These are phyloP conservation scores for Penaeus japonicus DNA, from an alignment of 1,140 invertebrate species.

Conservation along the genomic window DNA sequence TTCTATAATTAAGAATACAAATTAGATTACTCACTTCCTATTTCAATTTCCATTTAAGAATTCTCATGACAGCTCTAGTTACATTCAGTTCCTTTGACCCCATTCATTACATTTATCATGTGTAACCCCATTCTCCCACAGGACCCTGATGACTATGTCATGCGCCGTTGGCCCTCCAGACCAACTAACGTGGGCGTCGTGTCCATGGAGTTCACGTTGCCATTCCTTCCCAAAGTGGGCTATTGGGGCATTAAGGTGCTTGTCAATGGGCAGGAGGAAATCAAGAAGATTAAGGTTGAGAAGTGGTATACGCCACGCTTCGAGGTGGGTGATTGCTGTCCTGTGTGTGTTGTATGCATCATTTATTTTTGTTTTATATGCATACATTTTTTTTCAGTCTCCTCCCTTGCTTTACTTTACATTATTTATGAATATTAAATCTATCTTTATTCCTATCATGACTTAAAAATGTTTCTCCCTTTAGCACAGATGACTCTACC, in stretches of 20 bases:
- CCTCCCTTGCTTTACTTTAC: too few relatives aligned
- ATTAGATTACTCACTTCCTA: too few relatives aligned
- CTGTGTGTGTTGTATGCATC: neutral
- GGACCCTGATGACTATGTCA: constrained; percentile 67
- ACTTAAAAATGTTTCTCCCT: too few relatives aligned
- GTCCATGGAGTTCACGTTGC: constrained; percentile 55
- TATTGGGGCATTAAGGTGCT: constrained; percentile 67
- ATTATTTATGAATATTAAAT: too few relatives aligned
- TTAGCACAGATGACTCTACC: neutral
- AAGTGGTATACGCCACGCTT: constrained; percentile 66
- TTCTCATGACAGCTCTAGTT: constrained; percentile 15
- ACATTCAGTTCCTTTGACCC: too few relatives aligned
- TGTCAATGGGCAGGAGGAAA: constrained; percentile 66
- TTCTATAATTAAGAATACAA: too few relatives aligned
- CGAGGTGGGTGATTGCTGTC: constrained; percentile 62
- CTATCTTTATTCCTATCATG: neutral
- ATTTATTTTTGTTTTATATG: neutral
- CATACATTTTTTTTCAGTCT: neutral
- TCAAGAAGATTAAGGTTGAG: constrained; percentile 66
- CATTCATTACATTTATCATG: neutral
- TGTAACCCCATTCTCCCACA: constrained; percentile 57
- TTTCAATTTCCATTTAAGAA: too few relatives aligned
- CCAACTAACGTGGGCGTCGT: constrained; percentile 65
- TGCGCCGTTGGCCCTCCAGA: constrained; percentile 68
- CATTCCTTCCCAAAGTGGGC: constrained; percentile 64